Evolutionary conservation across 2,888 invertebrate species (phyloP), one percentile per base, ranked within the genome.

Genomic region (Cheilosia scutellata): DNA sequence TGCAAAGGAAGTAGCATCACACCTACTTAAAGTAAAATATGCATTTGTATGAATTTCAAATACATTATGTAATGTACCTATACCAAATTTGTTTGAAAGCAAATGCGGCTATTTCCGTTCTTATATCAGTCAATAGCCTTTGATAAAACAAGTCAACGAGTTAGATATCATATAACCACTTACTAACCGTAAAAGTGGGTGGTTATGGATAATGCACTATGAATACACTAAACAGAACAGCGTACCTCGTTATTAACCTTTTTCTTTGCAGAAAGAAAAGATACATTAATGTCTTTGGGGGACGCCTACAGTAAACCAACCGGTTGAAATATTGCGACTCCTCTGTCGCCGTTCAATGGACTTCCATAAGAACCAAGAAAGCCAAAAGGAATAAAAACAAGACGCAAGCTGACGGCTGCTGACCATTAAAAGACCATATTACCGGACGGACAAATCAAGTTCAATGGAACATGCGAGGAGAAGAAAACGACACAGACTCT

Each of bases 261-360:
- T 31, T 7, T 47, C 58, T 53, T 40, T 49, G 58, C 29, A 47
- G 53, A 5, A n/a, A 16, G 20, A 72, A 49, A 51, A 72, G 33
- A 74, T 60, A 66, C 49, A 40, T 66, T 42, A 37, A 66, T 33
- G 40, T 60, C 68, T 63, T 42, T 63, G 27, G 1, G 40, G 33
- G 49, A 72, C 82, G 83, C 83, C 83, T 79, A 79, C 83, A 79
- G 78, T 74, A 25, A 77, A 33, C 33, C 55, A 79, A 83, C 79
- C 83, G 79, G 83, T 83, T 83, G 47, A 78, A 33, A 29, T 13
- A 51, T 42, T 68, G 11, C 25, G 25, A 27, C 53, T 63, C 44
- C 40, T 37, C 27, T 11, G 29, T 16, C 27, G 55, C 62, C 29
- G n/a, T 62, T 58, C 62, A 60, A 62, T 62, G 51, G 53, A 76